phyloP scores from a whole-genome alignment of 30 jellyfish, hydroid and myxozoan species.

The Aurelia aurita region DNA sequence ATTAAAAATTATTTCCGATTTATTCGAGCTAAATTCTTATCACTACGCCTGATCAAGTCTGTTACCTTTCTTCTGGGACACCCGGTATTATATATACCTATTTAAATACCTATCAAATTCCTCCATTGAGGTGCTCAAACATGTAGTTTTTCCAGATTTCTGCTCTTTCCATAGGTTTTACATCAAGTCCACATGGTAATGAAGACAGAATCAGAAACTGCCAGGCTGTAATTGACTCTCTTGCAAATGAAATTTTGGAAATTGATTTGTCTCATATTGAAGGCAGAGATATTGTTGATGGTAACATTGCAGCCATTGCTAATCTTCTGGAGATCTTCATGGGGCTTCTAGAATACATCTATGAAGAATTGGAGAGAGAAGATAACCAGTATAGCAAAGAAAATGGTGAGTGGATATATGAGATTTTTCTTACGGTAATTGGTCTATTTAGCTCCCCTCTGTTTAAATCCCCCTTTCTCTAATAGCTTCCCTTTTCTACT shows the following conservation, averaged over 20 bases:
- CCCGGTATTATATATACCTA: too few species aligned
- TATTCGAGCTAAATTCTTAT: too few species aligned
- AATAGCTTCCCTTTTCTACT: too few species aligned
- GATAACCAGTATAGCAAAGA: slow-evolving; percentile 6
- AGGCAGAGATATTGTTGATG: slow-evolving; percentile 72
- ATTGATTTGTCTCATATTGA: slow-evolving; percentile 92
- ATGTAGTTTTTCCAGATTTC: too few species aligned
- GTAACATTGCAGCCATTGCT: slow-evolving; percentile 56
- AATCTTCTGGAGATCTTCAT: slow-evolving; percentile 88
- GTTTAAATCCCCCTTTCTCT: too few species aligned
- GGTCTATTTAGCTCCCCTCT: too few species aligned
- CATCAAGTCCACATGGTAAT: slow-evolving; percentile 2
- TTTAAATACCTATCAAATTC: too few species aligned
- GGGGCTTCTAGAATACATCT: slow-evolving; percentile 82
- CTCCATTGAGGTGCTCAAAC: too few species aligned
- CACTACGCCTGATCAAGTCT: too few species aligned
- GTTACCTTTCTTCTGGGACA: too few species aligned
- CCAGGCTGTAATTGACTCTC: slow-evolving; percentile 84
- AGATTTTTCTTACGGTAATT: too few species aligned
- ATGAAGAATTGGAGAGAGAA: slow-evolving; percentile 73
- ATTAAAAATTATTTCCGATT: too few species aligned
- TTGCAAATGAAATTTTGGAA: slow-evolving; percentile 91
- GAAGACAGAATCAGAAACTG: slow-evolving; percentile 84
- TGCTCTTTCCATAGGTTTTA: not conserved
- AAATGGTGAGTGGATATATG: not conserved